These are phyloP conservation scores for Eutolmus rufibarbis DNA, from an alignment of 2,888 invertebrate genomes.

Conservation along the genomic window DNA sequence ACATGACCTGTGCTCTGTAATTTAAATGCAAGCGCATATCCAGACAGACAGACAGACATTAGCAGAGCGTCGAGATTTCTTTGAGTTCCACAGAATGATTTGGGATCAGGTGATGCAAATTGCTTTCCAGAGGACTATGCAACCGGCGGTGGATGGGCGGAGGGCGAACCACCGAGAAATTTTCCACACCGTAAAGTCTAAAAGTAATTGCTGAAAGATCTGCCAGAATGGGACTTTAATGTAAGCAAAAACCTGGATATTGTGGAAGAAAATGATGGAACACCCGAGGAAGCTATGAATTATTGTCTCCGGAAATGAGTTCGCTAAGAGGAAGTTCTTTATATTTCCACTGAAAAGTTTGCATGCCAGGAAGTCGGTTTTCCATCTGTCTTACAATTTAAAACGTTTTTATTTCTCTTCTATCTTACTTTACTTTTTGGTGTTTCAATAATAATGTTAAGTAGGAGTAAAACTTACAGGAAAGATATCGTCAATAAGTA, in stretches of 20 bases:
- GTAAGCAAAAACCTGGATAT: neutral
- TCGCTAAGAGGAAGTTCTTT: neutral
- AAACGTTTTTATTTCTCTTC: neutral
- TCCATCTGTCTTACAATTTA: neutral
- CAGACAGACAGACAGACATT: neutral
- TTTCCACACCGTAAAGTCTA: neutral
- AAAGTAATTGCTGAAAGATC: neutral
- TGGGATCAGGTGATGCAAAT: neutral
- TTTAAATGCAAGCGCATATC: neutral
- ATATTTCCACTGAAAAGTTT: neutral
- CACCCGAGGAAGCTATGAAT: neutral
- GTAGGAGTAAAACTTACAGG: neutral
- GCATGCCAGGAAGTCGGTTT: neutral
- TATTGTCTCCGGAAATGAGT: neutral
- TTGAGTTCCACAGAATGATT: neutral
- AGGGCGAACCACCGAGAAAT: neutral
- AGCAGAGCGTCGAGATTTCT: neutral
- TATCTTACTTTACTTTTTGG: neutral
- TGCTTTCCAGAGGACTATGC: neutral
- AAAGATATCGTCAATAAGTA: neutral
- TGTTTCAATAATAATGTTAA: neutral
- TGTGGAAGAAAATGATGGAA: neutral
- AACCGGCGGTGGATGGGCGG: neutral
- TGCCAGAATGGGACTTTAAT: neutral
- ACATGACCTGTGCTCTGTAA: neutral